Conservation (phyloP, 2,113 vertebrate genomes). For the Otus sunia region DNA sequence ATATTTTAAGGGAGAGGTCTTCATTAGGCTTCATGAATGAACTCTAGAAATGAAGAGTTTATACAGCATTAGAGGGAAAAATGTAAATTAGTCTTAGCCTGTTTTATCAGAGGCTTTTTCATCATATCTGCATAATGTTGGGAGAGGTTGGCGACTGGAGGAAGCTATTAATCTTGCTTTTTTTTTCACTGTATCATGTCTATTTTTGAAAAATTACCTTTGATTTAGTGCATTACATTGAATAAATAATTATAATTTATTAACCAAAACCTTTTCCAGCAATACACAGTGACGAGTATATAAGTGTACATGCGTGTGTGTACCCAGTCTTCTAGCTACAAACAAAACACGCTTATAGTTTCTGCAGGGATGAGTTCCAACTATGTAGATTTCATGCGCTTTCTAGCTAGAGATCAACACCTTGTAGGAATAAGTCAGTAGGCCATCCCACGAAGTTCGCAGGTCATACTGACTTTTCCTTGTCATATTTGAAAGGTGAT, state of each 20-base stretch:
- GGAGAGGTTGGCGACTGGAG: not conserved
- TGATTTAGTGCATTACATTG: not conserved
- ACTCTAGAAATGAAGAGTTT: not conserved
- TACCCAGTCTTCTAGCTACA: not conserved
- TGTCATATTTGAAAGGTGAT: not conserved
- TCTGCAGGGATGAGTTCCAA: not conserved
- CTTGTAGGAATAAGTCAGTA: not conserved
- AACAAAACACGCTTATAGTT: not conserved
- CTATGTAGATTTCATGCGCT: not conserved
- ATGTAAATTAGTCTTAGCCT: not conserved
- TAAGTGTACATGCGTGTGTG: not conserved
- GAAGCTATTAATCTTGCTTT: constrained; percentile 31
- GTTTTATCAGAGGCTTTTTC: constrained; percentile 19
- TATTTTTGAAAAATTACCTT: constrained; percentile 18
- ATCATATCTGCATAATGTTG: not conserved
- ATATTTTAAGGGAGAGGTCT: not conserved
- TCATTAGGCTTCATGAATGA: not conserved
- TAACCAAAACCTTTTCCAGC: not conserved
- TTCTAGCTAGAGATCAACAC: not conserved
- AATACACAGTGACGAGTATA: not conserved
- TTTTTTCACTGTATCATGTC: not conserved
- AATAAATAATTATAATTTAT: constrained; percentile 24
- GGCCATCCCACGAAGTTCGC: not conserved
- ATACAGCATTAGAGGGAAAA: not conserved
- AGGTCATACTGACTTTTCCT: not conserved